These are phyloP conservation scores for Myrmecophaga tridactyla DNA, from an alignment of 2,113 vertebrate genomes.

Conservation along the genomic window DNA sequence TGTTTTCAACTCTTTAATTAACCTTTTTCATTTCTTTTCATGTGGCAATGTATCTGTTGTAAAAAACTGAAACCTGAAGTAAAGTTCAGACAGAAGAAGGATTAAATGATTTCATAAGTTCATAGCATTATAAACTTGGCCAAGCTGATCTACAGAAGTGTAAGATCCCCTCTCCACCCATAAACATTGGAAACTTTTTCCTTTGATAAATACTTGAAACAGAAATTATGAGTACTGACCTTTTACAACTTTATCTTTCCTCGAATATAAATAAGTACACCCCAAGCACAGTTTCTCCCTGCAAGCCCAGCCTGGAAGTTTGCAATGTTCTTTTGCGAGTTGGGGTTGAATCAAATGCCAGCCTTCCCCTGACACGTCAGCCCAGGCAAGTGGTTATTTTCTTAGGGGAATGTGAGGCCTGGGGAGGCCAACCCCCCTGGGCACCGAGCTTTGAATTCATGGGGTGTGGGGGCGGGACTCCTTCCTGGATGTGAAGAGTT, in stretches of 20 bases:
- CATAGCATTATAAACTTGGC: background rate
- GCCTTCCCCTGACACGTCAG: fast-evolving
- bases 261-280: background rate
- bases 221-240: background rate
- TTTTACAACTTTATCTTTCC: background rate
- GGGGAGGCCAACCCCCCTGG: fast-evolving
- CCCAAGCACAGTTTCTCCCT: background rate
- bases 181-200: background rate
- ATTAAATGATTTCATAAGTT: background rate
- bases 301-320: background rate
- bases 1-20: background rate
- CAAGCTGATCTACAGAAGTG: background rate
- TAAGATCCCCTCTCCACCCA: background rate
- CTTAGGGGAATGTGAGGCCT: background rate
- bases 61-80: background rate
- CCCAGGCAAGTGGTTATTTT: background rate
- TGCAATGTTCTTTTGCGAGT: background rate
- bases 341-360: fast-evolving
- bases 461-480: background rate
- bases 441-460: background rate
- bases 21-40: background rate
- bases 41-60: background rate
- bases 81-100: background rate
- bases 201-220: background rate
- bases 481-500: background rate